These are phyloP conservation scores for Clupea harengus DNA, from an alignment of 2,113 vertebrate species.

Conservation along the genomic window DNA sequence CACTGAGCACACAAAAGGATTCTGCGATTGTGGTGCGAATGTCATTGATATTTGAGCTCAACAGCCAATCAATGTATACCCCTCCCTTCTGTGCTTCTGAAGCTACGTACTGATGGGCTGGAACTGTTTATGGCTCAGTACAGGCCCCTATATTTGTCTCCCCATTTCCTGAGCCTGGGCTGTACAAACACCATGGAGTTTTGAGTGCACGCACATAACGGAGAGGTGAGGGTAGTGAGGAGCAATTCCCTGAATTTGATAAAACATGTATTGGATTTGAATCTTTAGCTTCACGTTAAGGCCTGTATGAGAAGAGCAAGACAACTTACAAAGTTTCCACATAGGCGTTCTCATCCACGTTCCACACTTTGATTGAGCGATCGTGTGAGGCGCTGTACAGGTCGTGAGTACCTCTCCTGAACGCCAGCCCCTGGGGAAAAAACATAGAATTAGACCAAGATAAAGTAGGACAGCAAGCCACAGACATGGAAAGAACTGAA, in stretches of 20 bases:
- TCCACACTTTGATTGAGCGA: constrained; percentile 94
- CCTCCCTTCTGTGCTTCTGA: no score
- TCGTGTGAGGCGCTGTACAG: constrained; percentile 92
- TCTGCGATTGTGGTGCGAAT: not conserved
- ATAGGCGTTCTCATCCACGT: constrained; percentile 89
- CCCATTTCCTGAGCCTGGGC: no score
- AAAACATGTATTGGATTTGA: no score
- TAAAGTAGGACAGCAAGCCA: not conserved
- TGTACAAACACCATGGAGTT: no score
- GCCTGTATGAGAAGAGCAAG: not conserved
- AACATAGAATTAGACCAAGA: not conserved
- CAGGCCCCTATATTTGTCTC: no score
- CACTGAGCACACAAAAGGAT: not conserved
- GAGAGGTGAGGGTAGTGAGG: no score
- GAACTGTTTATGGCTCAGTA: no score
- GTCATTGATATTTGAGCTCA: not conserved
- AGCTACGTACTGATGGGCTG: no score
- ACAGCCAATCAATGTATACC: no score
- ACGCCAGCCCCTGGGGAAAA: constrained; percentile 82
- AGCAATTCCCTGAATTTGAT: no score
- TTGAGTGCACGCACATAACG: no score
- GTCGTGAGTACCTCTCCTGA: constrained; percentile 87
- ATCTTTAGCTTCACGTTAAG: not conserved
- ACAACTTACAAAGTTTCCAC: constrained; percentile 91
- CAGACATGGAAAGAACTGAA: not conserved